Evolutionary conservation across 2,797 vertebrate genomes (phyloP), one percentile per base, ranked within the genome.

Genomic region (Erithacus rubecula): DNA sequence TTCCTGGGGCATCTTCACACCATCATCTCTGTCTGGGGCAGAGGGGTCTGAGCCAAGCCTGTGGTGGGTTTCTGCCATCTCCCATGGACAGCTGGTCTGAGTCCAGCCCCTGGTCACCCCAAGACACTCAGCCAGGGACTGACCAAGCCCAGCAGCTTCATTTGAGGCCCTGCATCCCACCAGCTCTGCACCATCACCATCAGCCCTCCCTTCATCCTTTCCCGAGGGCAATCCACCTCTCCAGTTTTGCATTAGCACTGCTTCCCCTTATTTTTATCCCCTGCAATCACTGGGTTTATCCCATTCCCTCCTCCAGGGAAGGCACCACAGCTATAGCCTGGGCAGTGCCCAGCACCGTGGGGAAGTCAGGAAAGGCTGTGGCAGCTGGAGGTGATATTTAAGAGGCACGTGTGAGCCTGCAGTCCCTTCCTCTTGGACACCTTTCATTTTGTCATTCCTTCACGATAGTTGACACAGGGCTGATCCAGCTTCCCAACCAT

Each of bases 311-410:
- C 29, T 74, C 32, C 68, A 26, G 37, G 46, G 36, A 58, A 46
- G 24, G 15, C 41, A 43, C 15, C 76, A 20, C 21, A 29, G 32
- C 34, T 44, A 10, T 0, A 32, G 27, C 14, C 49, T 56, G 51
- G 36, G 51, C 51, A 47, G 47, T 64, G 52, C 24, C 24, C 46
- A 29, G n/a, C 0, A 0, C 43, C 71, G 18, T 0, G 2, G 71
- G 60, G 32, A n/a, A 55, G n/a, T 10, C 60, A 13, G 20, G 12
- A 36, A 34, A 85, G 83, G 30, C 76, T 15, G 41, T 44, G 53
- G 59, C 8, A 4, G 59, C 11, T 55, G 70, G 36, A 84, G 27
- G 74, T 55, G 51, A 18, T 17, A 63, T 34, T 85, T 79, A 39
- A 55, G 47, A 39, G 58, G 39, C 83, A 65, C 17, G 1, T 70